Evolutionary conservation across 2,888 invertebrate species (phyloP), one percentile per base, ranked within the genome.

Genomic region (Cyclophora albipunctata): DNA sequence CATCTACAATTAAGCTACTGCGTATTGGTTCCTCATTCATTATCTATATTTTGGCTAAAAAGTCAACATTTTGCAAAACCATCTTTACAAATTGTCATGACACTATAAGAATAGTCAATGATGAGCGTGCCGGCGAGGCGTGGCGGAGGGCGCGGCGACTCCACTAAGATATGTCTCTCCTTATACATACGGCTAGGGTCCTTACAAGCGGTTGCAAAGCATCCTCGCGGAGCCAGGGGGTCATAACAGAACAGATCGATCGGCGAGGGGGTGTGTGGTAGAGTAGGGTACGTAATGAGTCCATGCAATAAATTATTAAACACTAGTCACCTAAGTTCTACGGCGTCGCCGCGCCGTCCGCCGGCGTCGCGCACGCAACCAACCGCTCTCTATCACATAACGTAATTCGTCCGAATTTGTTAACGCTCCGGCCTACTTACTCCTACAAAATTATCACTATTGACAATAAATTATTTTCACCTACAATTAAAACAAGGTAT

Each of bases 41-140:
- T 84, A 84, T 62, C 83, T 85, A 86, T 84, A 84, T 84, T 86
- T 86, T 87, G 85, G 86, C 86, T 87, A 87, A 84, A 85, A 87
- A 84, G 84, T 87, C 82, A 88, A 88, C 85, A 84, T 81, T 37
- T 87, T 85, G 84, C 86, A 86, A 86, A 87, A 84, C 81, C 78
- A 66, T 75, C 78, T 81, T 86, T 76, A 85, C 85, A 87, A 86
- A 85, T 84, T 83, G 83, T 86, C 82, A 84, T 81, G 86, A 83
- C 79, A 82, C 82, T 84, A 82, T 84, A 84, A 84, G 83, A 84
- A 85, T 84, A 86, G 80, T 84, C 79, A 87, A 86, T 84, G 83
- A 84, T 81, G 77, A 75, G 71, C 81, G 68, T 72, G 65, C 67
- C 53, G 50, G 55, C 57, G 62, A 54, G 43, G 59, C 59, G 64